Evolutionary conservation across 2,888 invertebrate genomes (phyloP).

Genomic region (Penaeus monodon): DNA sequence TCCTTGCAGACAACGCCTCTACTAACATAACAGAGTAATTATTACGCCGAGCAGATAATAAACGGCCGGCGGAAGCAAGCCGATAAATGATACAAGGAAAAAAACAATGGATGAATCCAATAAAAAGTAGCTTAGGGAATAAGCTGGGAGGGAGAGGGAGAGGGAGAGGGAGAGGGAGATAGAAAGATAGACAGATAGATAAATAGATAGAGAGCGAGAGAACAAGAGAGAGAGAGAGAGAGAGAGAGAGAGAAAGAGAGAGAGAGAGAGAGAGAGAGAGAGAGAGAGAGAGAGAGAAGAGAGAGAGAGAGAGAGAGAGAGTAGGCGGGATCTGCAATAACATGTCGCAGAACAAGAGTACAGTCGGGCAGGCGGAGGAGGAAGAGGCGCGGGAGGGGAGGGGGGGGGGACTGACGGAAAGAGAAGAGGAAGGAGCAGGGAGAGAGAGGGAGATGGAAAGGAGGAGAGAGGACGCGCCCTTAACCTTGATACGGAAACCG

Average conservation of each 20-base stretch:
- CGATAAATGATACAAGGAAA: neutral
- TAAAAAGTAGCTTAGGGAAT: too few relatives aligned
- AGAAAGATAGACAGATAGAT: neutral
- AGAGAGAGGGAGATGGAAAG: neutral
- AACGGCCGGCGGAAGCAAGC: neutral
- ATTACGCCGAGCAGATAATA: too few relatives aligned
- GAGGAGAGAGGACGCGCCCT: neutral
- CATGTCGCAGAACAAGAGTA: neutral
- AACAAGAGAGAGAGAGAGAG: neutral
- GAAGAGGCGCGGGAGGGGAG: neutral
- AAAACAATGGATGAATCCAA: too few relatives aligned
- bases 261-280: neutral
- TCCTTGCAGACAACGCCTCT: neutral
- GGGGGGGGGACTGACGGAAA: neutral
- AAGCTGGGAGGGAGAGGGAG: neutral
- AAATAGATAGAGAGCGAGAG: neutral
- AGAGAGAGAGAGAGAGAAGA: slow-evolving; percentile 11
- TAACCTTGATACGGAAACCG: too few relatives aligned
- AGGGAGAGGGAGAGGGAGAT: neutral
- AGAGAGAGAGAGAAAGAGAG: neutral
- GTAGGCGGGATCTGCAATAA: too few relatives aligned
- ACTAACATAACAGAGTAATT: too few relatives aligned
- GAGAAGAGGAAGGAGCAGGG: neutral
- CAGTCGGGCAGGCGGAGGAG: neutral
- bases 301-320: too few relatives aligned